Evolutionary conservation across 2,797 vertebrate species (phyloP).

Genomic region (Lepidocolaptes lacrymiger): DNA sequence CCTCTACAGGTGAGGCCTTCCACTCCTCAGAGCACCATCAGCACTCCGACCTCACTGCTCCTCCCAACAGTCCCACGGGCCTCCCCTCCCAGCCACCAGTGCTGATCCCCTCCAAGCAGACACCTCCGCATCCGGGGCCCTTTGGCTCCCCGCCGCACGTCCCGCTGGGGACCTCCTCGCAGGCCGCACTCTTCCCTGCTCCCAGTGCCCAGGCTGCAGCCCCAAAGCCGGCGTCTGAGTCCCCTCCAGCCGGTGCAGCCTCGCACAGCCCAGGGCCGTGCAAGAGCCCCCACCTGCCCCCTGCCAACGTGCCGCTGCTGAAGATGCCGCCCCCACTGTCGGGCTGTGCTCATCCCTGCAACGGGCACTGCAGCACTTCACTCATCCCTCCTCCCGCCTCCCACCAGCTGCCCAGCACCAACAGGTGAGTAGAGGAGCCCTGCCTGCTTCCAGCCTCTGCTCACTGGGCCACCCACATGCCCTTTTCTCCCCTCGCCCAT

Average conservation of each 20-base stretch:
- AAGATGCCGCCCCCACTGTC: conserved; percentile 86
- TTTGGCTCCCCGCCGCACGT: conserved; percentile 80
- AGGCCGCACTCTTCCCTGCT: conserved; percentile 80
- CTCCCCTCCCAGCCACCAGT: conserved; percentile 90
- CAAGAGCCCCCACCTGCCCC: conserved; percentile 91
- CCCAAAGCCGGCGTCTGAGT: conserved; percentile 81
- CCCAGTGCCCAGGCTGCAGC: conserved; percentile 77
- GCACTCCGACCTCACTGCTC: conserved; percentile 94
- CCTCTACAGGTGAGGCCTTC: conserved; percentile 91
- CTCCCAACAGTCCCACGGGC: conserved; percentile 96
- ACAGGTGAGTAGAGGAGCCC: conserved; percentile 83
- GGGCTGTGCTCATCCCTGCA: conserved; percentile 92
- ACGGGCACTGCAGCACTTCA: conserved; percentile 88
- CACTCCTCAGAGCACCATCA: conserved; percentile 93
- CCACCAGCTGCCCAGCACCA: conserved; percentile 84
- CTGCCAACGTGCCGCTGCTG: conserved; percentile 87
- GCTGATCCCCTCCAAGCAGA: conserved; percentile 85
- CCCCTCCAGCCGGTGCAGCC: conserved; percentile 77
- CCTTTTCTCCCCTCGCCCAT: not conserved
- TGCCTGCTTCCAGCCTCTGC: not conserved
- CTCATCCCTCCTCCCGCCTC: conserved; percentile 82
- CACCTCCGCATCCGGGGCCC: conserved; percentile 82
- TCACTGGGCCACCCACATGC: fast-evolving
- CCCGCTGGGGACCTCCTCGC: conserved; percentile 81
- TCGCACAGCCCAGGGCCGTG: conserved; percentile 85